Evolutionary conservation across 2,888 invertebrate genomes (phyloP).

Genomic region (Horisme vitalbata): DNA sequence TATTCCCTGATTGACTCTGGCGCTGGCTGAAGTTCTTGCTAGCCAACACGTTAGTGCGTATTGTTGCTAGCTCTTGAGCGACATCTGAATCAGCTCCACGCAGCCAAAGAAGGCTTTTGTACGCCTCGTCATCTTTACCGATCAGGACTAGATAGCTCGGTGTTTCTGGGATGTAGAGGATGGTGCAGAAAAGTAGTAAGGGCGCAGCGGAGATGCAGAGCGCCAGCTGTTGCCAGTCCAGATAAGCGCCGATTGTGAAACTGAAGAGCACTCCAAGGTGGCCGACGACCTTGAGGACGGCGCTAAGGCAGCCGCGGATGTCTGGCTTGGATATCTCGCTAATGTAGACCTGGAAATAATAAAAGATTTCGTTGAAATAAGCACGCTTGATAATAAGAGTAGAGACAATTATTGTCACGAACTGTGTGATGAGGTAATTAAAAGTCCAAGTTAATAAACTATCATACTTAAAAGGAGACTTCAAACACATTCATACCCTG

Average conservation of each 20-base stretch:
- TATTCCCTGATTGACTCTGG: conserved; percentile 69
- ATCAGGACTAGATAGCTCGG: conserved; percentile 92
- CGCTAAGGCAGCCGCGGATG: conserved; percentile 93
- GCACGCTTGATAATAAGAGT: too few relatives aligned
- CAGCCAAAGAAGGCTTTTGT: conserved; percentile 89
- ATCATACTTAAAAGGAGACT: too few relatives aligned
- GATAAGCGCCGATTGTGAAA: conserved; percentile 91
- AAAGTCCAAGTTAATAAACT: too few relatives aligned
- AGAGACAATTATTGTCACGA: too few relatives aligned
- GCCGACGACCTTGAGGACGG: conserved; percentile 92
- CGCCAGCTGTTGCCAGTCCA: conserved; percentile 93
- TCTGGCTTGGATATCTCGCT: conserved; percentile 95
- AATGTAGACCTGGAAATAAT: conserved; percentile 88
- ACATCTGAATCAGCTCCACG: conserved; percentile 92
- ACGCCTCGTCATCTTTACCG: conserved; percentile 86
- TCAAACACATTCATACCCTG: too few relatives aligned
- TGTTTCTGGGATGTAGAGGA: conserved; percentile 93
- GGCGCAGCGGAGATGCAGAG: conserved; percentile 91
- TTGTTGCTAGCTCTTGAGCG: conserved; percentile 87
- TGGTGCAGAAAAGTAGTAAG: conserved; percentile 88
- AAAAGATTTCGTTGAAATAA: not conserved
- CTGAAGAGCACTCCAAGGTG: conserved; percentile 93
- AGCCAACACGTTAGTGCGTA: conserved; percentile 86
- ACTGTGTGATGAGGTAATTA: too few relatives aligned
- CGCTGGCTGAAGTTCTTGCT: conserved; percentile 77